Base-by-base conservation (phyloP, 92 coral and sea anemone genomes). In the Galaxea fascicularis region DNA sequence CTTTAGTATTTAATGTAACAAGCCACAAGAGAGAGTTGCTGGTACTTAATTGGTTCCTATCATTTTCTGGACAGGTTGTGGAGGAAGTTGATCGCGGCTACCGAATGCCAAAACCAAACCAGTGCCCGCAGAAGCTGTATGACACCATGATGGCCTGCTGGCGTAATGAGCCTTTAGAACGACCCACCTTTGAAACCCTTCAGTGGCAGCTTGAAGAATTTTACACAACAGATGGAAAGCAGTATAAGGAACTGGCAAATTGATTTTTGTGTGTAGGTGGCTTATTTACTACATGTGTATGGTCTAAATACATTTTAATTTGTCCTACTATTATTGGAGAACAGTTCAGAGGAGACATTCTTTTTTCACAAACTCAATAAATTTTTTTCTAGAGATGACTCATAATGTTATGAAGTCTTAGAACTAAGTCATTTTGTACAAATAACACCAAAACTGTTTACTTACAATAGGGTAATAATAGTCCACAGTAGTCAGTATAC, bases 131-230 rank as follows among this genome's bases (percentile, higher is more conserved):
- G 24, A 93, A 93, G 76, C 84, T 96, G 31, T 96, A 96, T 25
- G 94, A 88, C 51, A 89, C 90, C 45, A 94, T 96, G 93, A 86
- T 92, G 77, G 89, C 92, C 1, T 96, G 98, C 56, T 96, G 98
- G 98, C 88, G 82, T 67, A 90, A 77, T 27, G 90, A 93, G 0
- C 89, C 93, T 10, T 80, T 67, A 30, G 84, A 91, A 60, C 94
- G 98, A 26, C 98, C 98, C 51, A 96, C 98, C 30, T 96, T 96
- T 87, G 98, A 96, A 85, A 96, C 98, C 6, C 90, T 96, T 12
- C 89, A 91, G 11, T 96, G 98, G 98, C 98, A 94, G 31, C 86
- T 96, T 39, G 98, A 94, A 28, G 98, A 96, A 35, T 96, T 89
- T 85, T 94, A 72, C 76, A 96, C 91, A 73, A 30, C 75, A 15